Evolutionary conservation across 2,888 invertebrate species (phyloP).

Genomic region (Mesorhabditis sp.): DNA sequence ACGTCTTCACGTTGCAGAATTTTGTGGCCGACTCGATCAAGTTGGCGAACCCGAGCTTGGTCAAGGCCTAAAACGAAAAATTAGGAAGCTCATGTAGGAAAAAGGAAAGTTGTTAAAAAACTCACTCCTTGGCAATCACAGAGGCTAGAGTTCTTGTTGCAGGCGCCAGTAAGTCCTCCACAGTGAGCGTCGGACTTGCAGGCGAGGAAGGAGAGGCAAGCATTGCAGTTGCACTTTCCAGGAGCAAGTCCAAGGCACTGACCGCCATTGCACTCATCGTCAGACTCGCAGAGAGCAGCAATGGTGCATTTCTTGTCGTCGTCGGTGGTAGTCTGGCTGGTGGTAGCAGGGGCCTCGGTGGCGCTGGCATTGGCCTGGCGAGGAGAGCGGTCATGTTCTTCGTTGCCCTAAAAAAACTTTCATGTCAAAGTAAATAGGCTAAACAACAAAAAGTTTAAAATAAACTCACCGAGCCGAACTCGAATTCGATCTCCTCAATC

Average conservation of each 20-base stretch:
- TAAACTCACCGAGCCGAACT: not conserved
- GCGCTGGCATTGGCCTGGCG: not conserved
- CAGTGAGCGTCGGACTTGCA: not conserved
- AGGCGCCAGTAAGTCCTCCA: not conserved
- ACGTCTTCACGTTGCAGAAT: slow-evolving; percentile 1
- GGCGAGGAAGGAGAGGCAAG: not conserved
- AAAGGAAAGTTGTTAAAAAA: too few species aligned
- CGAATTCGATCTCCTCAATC: not conserved
- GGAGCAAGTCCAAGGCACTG: not conserved
- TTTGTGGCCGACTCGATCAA: not conserved
- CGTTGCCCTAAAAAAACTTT: not conserved
- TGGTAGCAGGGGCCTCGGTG: not conserved
- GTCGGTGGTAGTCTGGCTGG: not conserved
- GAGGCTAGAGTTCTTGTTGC: not conserved
- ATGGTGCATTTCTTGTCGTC: not conserved
- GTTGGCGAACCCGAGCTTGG: not conserved
- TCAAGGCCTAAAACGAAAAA: not conserved
- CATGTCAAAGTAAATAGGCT: not conserved
- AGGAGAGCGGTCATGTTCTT: not conserved
- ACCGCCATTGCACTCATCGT: slow-evolving; percentile 3
- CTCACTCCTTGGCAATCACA: not conserved
- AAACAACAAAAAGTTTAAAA: not conserved
- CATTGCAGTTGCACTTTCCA: slow-evolving; percentile 5
- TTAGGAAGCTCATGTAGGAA: not conserved
- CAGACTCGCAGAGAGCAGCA: not conserved